A percentile compares a stretch with the other conserved stretches of the same genome.
phyloP scores from a whole-genome alignment of 2,797 vertebrate genomes.

The Enteromius mattozi region DNA sequence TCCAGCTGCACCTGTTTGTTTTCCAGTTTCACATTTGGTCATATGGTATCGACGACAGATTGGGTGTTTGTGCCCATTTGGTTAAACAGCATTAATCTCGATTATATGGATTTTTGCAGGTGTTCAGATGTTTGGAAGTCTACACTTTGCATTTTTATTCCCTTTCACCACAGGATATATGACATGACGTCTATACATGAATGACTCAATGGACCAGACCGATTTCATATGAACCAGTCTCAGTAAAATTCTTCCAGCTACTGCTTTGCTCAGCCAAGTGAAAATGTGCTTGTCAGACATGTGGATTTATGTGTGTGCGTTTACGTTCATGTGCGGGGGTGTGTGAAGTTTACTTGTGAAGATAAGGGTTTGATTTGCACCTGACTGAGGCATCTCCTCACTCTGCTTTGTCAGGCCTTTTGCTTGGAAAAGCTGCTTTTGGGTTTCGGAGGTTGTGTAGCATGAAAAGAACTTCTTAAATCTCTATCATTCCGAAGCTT shows the following conservation, averaged over 20 bases:
- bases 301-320: constrained; percentile 7
- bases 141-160: neutral
- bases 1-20: constrained; percentile 16
- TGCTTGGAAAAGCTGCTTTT: constrained; percentile 13
- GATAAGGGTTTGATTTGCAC: constrained; percentile 29
- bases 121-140: neutral
- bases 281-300: constrained; percentile 29
- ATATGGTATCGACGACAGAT: neutral
- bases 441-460: constrained; percentile 2
- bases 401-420: constrained; percentile 25
- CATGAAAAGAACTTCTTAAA: constrained; percentile 39
- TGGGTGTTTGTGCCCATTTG: neutral
- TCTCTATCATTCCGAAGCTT: constrained; percentile 27
- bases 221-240: neutral
- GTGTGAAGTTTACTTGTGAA: constrained; percentile 32
- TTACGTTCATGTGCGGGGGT: constrained; percentile 19
- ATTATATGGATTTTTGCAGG: neutral
- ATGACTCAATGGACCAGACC: neutral
- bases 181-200: neutral
- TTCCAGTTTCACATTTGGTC: constrained; percentile 23
- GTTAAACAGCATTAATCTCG: neutral
- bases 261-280: constrained; percentile 30
- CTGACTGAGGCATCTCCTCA: constrained; percentile 19
- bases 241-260: neutral
- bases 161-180: neutral